Base-by-base conservation (phyloP, 2,113 vertebrate species). In the Shinisaurus crocodilurus region DNA sequence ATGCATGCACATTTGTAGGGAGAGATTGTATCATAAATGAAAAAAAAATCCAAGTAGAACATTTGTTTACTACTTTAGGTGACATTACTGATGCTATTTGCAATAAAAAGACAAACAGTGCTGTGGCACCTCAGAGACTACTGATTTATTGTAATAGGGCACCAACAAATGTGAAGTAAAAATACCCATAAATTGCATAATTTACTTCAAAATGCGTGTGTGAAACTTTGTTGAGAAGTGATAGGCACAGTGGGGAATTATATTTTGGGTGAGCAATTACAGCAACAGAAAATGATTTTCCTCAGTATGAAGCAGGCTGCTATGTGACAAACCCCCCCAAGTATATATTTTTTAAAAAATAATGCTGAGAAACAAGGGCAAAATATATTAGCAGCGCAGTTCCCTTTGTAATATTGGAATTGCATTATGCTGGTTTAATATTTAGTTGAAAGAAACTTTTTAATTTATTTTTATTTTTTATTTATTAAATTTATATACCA, bases 21-120 rank as follows among this genome's bases (percentile, higher is more conserved):
- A 86, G 18, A 86, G 25, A 60, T 86, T 76, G 65, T 43, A 88
- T 48, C 32, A 50, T 79, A 88, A 75, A 77, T 77, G 37, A 48
- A 20, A 32, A 13, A 67, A 54, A 74, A n/a, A 76, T 43, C 72
- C 13, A 87, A 86, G 32, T 29, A 63, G 5, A 63, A 63, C 57
- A 86, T 76, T 88, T 79, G 43, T 88, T 88, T 65, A 80, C 86
- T 80, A 69, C 43, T 80, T 80, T 79, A 88, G 60, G 60, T 88
- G 60, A 69, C 87, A 88, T 80, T 88, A 48, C 29, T 80, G 43
- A 80, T 80, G 87, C 69, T 88, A 88, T 88, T 69, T 69, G 40
- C 75, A 79, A 88, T 88, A 80, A 80, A 88, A 88, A 80, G 40
- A 69, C 57, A 80, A 88, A 80, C 43, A n/a, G 75, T 88, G 75